These are phyloP conservation scores for Datnioides undecimradiatus DNA, from an alignment of 2,113 vertebrate species.

Conservation along the genomic window DNA sequence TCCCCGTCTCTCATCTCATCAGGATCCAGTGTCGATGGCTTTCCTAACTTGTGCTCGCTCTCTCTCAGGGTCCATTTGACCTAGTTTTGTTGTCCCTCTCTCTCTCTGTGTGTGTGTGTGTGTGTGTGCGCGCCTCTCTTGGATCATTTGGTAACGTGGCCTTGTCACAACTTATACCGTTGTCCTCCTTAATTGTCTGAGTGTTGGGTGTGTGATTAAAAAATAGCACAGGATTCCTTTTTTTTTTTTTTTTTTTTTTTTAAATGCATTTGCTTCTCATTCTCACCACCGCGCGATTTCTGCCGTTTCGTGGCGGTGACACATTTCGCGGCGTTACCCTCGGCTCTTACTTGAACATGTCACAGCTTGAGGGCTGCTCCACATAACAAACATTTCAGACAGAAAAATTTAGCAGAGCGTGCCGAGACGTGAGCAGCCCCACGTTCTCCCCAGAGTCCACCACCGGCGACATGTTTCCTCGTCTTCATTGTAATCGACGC, in stretches of 20 bases:
- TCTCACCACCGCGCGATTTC: not conserved
- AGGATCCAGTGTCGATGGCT: slow-evolving; percentile 39
- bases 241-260: too few species aligned
- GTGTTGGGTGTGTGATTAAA: not conserved
- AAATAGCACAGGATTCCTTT: not conserved
- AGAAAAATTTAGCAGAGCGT: slow-evolving; percentile 31
- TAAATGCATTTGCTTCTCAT: not conserved
- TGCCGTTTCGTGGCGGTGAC: slow-evolving; percentile 32
- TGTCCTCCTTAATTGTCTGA: slow-evolving; percentile 36
- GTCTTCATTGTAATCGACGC: slow-evolving; percentile 40
- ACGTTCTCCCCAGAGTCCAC: slow-evolving; percentile 48
- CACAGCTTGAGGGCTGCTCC: slow-evolving; percentile 55
- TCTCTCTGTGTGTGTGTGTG: too few species aligned
- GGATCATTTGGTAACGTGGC: slow-evolving; percentile 49
- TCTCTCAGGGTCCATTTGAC: slow-evolving; percentile 74
- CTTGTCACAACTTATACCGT: slow-evolving; percentile 34
- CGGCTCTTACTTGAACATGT: not conserved
- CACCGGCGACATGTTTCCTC: slow-evolving; percentile 42
- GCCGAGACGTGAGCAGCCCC: slow-evolving; percentile 28
- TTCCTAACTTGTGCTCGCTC: slow-evolving; percentile 42
- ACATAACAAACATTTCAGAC: slow-evolving; percentile 42
- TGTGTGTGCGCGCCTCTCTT: slow-evolving; percentile 17
- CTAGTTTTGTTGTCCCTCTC: slow-evolving; percentile 52
- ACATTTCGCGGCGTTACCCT: slow-evolving; percentile 18
- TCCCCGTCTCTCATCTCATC: slow-evolving; percentile 39